Percentiles rank a stretch among this genome's conserved stretches.
Evolutionary conservation across 2,797 vertebrate genomes (phyloP).

Genomic region (Remorina albescens): DNA sequence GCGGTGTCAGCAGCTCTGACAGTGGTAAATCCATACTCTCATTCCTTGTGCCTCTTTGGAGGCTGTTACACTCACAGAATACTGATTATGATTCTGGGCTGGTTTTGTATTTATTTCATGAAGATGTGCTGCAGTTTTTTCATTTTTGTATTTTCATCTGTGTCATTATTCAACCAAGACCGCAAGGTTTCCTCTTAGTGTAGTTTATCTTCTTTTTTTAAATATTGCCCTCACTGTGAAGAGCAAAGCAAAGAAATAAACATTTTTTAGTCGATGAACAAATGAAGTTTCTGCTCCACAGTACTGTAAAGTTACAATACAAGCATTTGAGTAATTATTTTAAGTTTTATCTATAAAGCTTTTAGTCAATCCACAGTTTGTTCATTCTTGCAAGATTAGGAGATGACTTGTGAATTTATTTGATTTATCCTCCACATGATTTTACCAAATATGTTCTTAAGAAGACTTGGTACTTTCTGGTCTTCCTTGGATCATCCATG

Average conservation of each 20-base stretch:
- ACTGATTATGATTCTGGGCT: conserved; percentile 1
- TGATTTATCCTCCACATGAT: neutral
- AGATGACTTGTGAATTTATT: neutral
- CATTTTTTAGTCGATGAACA: neutral
- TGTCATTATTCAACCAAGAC: conserved; percentile 11
- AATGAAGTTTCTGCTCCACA: neutral
- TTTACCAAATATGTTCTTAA: neutral
- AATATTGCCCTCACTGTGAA: neutral
- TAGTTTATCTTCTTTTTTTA: neutral
- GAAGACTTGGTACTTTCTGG: neutral
- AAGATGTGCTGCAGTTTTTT: neutral
- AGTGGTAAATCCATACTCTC: conserved; percentile 20
- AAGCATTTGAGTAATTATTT: neutral
- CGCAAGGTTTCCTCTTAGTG: conserved; percentile 9
- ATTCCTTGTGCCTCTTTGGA: neutral
- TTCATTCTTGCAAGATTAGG: neutral
- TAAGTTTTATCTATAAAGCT: neutral
- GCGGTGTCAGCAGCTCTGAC: conserved; percentile 19
- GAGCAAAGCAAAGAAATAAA: neutral
- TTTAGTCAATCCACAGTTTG: neutral
- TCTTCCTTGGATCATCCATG: neutral
- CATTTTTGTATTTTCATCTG: conserved; percentile 12
- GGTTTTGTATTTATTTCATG: conserved; percentile 17
- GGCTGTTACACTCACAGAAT: neutral
- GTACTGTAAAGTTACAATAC: neutral